These are phyloP conservation scores for Loxodonta africana DNA, from an alignment of 2,113 vertebrate genomes.

Conservation along the genomic window DNA sequence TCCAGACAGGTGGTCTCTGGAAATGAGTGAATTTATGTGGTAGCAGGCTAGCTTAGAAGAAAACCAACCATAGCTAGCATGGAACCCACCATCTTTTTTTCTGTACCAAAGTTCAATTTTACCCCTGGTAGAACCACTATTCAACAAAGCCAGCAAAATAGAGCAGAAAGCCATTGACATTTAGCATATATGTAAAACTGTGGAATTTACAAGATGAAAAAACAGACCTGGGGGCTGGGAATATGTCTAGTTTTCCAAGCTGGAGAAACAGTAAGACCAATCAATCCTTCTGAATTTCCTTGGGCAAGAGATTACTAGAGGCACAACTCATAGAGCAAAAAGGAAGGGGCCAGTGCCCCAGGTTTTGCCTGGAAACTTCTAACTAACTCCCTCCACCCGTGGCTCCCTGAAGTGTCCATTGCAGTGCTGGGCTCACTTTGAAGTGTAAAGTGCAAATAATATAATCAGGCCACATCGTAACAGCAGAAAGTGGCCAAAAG, in stretches of 20 bases:
- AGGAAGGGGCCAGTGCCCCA: not conserved
- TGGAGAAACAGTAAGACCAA: not conserved
- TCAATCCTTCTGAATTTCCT: not conserved
- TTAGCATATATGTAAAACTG: not conserved
- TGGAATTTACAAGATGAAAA: slow-evolving; percentile 32
- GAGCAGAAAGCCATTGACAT: not conserved
- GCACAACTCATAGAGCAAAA: not conserved
- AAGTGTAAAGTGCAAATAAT: slow-evolving; percentile 15
- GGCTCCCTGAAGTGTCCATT: not conserved
- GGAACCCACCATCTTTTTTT: not conserved
- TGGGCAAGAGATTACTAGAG: not conserved
- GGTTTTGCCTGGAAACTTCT: not conserved
- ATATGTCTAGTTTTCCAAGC: not conserved
- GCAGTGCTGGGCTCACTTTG: not conserved
- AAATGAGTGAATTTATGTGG: slow-evolving; percentile 2
- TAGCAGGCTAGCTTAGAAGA: slow-evolving; percentile 11
- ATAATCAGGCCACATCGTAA: not conserved
- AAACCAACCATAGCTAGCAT: not conserved
- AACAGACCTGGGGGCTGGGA: not conserved
- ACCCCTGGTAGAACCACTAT: not conserved
- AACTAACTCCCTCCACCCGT: not conserved
- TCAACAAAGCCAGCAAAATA: not conserved
- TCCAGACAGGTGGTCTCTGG: slow-evolving; percentile 23
- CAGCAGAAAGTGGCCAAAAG: not conserved
- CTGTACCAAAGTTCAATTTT: not conserved